Base-by-base conservation (phyloP, 2,113 vertebrate genomes). In the Lamprologus speciosus region DNA sequence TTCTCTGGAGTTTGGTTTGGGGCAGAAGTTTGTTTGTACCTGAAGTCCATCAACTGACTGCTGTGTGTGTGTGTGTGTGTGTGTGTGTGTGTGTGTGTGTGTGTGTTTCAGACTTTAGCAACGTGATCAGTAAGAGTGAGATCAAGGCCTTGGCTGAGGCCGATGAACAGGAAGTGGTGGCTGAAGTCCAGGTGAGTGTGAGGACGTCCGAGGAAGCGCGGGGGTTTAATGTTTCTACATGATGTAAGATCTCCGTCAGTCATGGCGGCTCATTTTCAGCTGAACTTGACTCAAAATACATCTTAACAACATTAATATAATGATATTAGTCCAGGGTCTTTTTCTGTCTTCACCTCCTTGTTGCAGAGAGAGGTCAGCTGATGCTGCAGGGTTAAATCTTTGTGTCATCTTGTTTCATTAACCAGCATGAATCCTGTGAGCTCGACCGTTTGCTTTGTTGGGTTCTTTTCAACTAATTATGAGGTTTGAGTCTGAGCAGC, bases 71-170 rank as follows among this genome's bases (percentile, higher is more conserved):
- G 37, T 73, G 51, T 23, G 4, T 58, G n/a, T 73, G 45, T 23
- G 45, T 88, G 73, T 91, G 51, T 23, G 4, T 58, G n/a, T 73
- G 45, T 23, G 45, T 88, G 73, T 91, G 42, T 65, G 53, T 26
- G 35, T 89, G 63, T 92, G 47, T 93, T 96, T 63, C 95, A 99
- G 98, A 98, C 95, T 98, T 99, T 91, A 99, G 98, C 92, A 99
- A 99, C 2, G 98, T 99, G 86, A 98, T 99, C 96, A 99, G 98
- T 91, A 98, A 99, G 95, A 98, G 98, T 58, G 97, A 99, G 31
- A 96, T 99, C 90, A 99, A 99, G 93, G 96, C 97, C 2, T 90
- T 99, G 91, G 98, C 98, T 4, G 98, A 99, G 90, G 98, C 98
- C 1, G 98, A 99, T 12, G 98, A 99, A 54, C 98, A 99, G 94